Evolutionary conservation across 2,113 vertebrate genomes (phyloP), one percentile per base, ranked within the genome.

Genomic region (Callospermophilus lateralis): DNA sequence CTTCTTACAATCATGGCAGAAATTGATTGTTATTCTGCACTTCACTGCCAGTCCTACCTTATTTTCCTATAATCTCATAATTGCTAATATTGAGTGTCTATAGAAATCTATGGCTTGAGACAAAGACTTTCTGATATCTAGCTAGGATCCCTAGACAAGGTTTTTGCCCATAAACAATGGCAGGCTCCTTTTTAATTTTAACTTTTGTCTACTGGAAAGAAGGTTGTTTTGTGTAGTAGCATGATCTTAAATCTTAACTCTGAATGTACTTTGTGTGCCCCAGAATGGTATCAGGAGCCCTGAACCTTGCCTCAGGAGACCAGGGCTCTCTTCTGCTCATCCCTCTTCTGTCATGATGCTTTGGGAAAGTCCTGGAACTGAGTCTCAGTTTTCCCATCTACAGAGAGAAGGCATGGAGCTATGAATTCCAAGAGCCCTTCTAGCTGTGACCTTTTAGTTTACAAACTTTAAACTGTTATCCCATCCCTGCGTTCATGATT

Each of bases 151-250:
- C 42, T 89, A 48, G 22, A 45, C 22, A 95, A 51, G 48, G 4
- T 13, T 84, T 81, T 87, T 93, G 26, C 72, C 63, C 42, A 76
- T 45, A 91, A 58, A 70, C 68, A 24, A 83, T 74, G n/a, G 8
- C 2, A 70, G 28, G 6, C 30, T 89, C 22, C 42, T 70, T 48
- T 24, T 61, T 90, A 22, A 67, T 85, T 94, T 70, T 70, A 87
- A 87, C 26, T 81, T 93, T 67, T 84, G 20, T 89, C 73, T 70
- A 8, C 74, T 93, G 74, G 34, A 95, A 95, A 92, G 91, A 88
- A 91, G 34, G 4, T 51, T 74, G n/a, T 24, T 34, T 68, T 95
- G 12, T 73, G 32, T 48, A 79, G 74, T 68, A 63, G 34, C 17
- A 92, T n/a, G 12, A n/a, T 22, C 13, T 93, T 68, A 89, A 67